Evolutionary conservation across 2,888 invertebrate species (phyloP).

Genomic region (Drosophila histrio): DNA sequence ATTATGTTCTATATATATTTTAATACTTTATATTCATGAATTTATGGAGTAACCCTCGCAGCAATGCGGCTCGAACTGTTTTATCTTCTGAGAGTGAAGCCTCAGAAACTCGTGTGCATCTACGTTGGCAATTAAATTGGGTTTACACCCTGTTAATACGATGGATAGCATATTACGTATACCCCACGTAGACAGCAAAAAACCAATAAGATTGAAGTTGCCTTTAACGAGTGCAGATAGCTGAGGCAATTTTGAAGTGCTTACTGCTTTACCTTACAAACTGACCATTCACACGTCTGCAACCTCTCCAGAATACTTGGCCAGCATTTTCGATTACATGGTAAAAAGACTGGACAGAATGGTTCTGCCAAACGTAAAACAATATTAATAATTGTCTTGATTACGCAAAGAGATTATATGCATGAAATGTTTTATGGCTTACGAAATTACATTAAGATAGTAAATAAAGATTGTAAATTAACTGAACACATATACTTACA

Average conservation of each 20-base stretch:
- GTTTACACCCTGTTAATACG: constrained; percentile 59
- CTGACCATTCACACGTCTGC: no score
- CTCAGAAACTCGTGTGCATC: constrained; percentile 17
- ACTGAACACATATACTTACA: no score
- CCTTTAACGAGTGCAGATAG: background rate
- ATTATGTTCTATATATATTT: background rate
- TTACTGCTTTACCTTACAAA: no score
- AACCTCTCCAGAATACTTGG: no score
- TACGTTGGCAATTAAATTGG: constrained; percentile 65
- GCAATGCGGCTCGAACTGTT: background rate
- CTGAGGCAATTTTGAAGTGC: background rate
- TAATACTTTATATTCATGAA: background rate
- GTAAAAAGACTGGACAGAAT: no score
- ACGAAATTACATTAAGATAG: no score
- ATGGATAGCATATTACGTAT: constrained; percentile 11
- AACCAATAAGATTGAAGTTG: background rate
- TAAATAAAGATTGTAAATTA: no score
- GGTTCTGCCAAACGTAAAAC: no score
- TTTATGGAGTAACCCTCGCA: background rate
- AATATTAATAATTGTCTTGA: no score
- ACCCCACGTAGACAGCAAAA: background rate
- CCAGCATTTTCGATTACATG: no score
- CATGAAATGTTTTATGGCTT: no score
- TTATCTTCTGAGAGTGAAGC: constrained; percentile 10
- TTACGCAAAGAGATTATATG: no score